Evolutionary conservation across 1,140 invertebrate species (phyloP), one percentile per base, ranked within the genome.

Genomic region (Caenorhabditis tropicalis): DNA sequence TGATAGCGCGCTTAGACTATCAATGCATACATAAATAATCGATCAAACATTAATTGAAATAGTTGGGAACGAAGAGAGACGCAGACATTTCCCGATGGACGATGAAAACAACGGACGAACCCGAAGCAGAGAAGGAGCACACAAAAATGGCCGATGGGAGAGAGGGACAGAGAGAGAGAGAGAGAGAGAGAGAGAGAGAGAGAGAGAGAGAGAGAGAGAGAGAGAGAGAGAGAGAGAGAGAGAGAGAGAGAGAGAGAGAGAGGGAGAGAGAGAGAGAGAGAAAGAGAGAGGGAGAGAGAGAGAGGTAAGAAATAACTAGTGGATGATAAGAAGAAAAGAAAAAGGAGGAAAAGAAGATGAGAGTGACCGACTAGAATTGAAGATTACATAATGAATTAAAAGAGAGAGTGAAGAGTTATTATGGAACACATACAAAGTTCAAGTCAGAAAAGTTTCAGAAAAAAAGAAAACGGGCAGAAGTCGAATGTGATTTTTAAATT

Each of bases 1-100:
- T 74, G 65, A 74, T 74, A 43, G 33, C n/a, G 36, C 58, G 58
- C 16, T 36, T 65, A 33, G 58, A 33, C 9, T 65, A 74, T 74
- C 36, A 39, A 33, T 74, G 65, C 65, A 74, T 74, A 74, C 65
- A 74, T 74, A 74, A 74, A 74, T 74, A 74, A 74, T 74, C 65
- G 65, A 74, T 74, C 65, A 74, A 74, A 74, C 65, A 74, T 74
- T 74, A 74, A 43, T 46, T 15, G 36, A 74, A 39, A 74, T 19
- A 74, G 65, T 74, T 39, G 9, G 33, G 65, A 74, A 74, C 65
- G 65, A n/a, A 43, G 19, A 43, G 65, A 74, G 12, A 74, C 65
- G n/a, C 36, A 74, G 65, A 74, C n/a, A 65, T n/a, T n/a, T 27
- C 33, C 31, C 24, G 58, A 74, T 43, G 65, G 65, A 74, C 65